Evolutionary conservation across 2,888 invertebrate genomes (phyloP).

Genomic region (Amiota minor): DNA sequence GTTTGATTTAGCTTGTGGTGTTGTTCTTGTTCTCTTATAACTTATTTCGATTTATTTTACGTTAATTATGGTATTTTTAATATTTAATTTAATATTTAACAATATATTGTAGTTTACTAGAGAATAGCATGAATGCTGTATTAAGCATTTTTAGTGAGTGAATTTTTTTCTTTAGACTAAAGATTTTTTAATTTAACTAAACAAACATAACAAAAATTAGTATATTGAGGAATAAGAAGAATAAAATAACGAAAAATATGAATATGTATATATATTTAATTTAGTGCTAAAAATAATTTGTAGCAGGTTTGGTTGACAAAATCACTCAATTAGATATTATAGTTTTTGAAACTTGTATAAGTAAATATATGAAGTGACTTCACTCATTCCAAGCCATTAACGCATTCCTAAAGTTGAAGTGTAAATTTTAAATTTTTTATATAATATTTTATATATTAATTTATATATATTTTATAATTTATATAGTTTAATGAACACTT

Average conservation of each 20-base stretch:
- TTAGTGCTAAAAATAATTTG: constrained; percentile 55
- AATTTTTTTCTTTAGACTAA: constrained; percentile 31
- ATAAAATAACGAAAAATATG: constrained; percentile 46
- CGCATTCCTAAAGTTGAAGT: too few relatives aligned
- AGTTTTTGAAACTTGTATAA: too few relatives aligned
- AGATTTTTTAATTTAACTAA: not conserved
- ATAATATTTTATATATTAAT: constrained; percentile 22
- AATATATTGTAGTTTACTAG: constrained; percentile 44
- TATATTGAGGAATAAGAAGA: not conserved
- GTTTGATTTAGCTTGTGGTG: constrained; percentile 33
- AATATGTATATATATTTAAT: constrained; percentile 28
- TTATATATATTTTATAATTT: constrained; percentile 23
- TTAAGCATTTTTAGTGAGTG: constrained; percentile 30
- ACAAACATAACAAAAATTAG: not conserved
- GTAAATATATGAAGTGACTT: too few relatives aligned
- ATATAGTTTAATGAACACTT: constrained; percentile 70
- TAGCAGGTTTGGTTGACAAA: not conserved
- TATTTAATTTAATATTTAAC: constrained; percentile 44
- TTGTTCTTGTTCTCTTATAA: constrained; percentile 2
- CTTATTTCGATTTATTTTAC: constrained; percentile 36
- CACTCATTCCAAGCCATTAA: too few relatives aligned
- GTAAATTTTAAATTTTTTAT: not conserved
- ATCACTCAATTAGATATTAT: not conserved
- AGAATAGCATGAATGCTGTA: constrained; percentile 42
- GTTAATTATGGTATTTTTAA: constrained; percentile 25